A percentile compares a stretch with the other conserved stretches of the same genome.
Conservation (phyloP, 2,113 vertebrate genomes). For the Nesoenas mayeri region DNA sequence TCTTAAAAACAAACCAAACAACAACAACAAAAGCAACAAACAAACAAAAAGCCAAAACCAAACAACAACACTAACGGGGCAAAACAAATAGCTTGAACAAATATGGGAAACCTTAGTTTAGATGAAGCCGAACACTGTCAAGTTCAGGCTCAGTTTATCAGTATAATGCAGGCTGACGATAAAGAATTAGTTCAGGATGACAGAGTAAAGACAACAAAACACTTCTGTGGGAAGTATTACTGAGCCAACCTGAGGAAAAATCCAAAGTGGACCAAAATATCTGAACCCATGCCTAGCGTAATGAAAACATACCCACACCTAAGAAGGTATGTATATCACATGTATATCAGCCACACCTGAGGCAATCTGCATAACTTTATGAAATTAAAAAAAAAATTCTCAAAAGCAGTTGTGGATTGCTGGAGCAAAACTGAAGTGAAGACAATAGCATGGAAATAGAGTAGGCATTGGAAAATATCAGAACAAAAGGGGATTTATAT, state of each 20-base stretch:
- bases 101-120: background rate
- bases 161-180: background rate
- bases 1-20: background rate
- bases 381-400: background rate
- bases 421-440: background rate
- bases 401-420: background rate
- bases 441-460: background rate
- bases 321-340: background rate
- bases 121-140: background rate
- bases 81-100: background rate
- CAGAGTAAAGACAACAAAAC: background rate
- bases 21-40: no score
- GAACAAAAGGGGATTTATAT: background rate
- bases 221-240: background rate
- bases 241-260: background rate
- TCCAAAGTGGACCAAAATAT: background rate
- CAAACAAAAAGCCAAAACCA: background rate
- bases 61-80: background rate
- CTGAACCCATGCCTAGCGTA: background rate
- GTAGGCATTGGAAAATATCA: fast-evolving
- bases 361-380: background rate
- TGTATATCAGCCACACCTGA: background rate
- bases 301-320: background rate
- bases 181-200: background rate
- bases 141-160: background rate